Evolutionary conservation across 2,797 vertebrate genomes (phyloP).

Genomic region (Gallirallus australis): DNA sequence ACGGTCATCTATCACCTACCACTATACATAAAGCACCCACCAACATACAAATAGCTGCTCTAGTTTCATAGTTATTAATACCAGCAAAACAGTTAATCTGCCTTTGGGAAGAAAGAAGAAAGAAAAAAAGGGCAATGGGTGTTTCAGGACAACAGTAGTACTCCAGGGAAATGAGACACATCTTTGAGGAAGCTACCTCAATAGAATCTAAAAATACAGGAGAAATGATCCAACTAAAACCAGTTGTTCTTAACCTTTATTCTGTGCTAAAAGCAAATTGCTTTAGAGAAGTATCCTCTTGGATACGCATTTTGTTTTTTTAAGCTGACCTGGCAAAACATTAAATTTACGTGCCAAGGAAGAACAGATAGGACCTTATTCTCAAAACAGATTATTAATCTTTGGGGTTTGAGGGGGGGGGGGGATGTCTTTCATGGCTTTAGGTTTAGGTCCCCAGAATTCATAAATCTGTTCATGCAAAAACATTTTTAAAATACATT

Average conservation of each 20-base stretch:
- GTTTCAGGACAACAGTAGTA: conserved; percentile 26
- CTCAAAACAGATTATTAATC: not conserved
- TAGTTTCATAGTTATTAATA: conserved; percentile 37
- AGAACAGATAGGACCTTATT: not conserved
- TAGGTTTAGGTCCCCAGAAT: not conserved
- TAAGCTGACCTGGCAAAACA: not conserved
- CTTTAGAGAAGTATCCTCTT: not conserved
- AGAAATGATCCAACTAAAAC: not conserved
- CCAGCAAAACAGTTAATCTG: conserved; percentile 18
- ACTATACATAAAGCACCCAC: not conserved
- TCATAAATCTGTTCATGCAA: not conserved
- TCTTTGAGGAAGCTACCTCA: conserved; percentile 42
- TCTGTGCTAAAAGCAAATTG: not conserved
- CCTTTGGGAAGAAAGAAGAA: not conserved
- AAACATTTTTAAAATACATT: not conserved
- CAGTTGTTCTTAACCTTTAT: not conserved
- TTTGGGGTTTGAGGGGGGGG: not conserved
- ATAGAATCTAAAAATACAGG: conserved; percentile 57
- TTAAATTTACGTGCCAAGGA: not conserved
- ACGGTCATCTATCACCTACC: not conserved
- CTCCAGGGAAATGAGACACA: conserved; percentile 24
- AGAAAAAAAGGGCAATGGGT: not conserved
- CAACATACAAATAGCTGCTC: not conserved
- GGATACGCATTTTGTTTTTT: not conserved
- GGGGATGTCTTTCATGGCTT: not conserved